These are phyloP conservation scores for Zaprionus ghesquierei DNA, from an alignment of 1,140 invertebrate genomes.

Conservation along the genomic window DNA sequence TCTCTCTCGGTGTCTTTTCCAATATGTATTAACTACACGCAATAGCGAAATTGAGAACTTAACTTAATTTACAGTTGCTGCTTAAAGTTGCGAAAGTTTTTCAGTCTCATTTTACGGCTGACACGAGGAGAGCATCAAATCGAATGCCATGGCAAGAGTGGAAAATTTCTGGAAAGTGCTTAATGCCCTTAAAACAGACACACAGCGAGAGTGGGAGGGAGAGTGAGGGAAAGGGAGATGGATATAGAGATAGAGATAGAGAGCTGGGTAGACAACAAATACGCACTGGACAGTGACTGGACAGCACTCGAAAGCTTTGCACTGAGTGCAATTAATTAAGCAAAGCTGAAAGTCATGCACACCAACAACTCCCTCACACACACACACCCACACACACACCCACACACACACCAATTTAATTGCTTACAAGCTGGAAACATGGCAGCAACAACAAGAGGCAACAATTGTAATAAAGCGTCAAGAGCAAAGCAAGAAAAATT, in stretches of 20 bases:
- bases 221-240: constrained; percentile 2
- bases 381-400: constrained; percentile 14
- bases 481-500: constrained; percentile 77
- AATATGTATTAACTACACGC: not conserved
- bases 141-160: constrained; percentile 30
- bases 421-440: constrained; percentile 78
- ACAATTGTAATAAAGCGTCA: constrained; percentile 80
- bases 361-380: constrained; percentile 3
- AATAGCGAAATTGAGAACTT: not conserved
- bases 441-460: constrained; percentile 40
- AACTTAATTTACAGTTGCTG: constrained; percentile 8
- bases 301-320: constrained; percentile 54
- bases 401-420: constrained; percentile 63
- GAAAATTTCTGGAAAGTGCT: constrained; percentile 42
- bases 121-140: not conserved
- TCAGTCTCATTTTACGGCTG: not conserved
- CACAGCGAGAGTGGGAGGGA: constrained; percentile 10
- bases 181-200: constrained; percentile 25
- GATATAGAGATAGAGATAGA: constrained; percentile 12
- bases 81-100: not conserved
- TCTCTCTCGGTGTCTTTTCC: not conserved
- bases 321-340: constrained; percentile 79
- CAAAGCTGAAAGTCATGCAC: constrained; percentile 78
- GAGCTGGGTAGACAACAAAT: constrained; percentile 12
- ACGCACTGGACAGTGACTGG: constrained; percentile 44